phyloP scores from a whole-genome alignment of 2,113 vertebrate genomes.

The Pomatorhinus ruficollis region DNA sequence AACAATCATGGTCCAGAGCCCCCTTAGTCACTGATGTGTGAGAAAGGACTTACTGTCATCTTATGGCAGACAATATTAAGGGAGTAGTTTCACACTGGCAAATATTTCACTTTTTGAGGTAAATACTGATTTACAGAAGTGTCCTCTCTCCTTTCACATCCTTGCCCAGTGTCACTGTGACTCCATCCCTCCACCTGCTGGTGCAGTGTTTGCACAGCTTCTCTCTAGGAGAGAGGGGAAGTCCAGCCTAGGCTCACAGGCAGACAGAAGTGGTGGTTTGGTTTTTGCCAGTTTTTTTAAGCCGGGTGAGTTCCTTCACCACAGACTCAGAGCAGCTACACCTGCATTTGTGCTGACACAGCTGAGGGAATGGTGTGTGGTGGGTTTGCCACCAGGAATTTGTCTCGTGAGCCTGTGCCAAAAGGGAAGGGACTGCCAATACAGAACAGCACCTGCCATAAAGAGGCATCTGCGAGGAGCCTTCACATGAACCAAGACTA shows the following conservation, averaged over 20 bases:
- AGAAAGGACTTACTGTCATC: not conserved
- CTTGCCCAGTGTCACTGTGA: not conserved
- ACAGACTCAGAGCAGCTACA: not conserved
- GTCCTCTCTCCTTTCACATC: not conserved
- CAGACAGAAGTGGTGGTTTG: not conserved
- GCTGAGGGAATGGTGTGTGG: not conserved
- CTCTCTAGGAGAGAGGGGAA: not conserved
- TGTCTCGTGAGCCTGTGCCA: not conserved
- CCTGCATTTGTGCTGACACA: conserved; percentile 3
- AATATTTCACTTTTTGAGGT: not conserved
- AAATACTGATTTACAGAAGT: not conserved
- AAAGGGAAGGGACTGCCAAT: conserved; percentile 1
- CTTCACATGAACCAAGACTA: not conserved
- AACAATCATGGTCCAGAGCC: not conserved
- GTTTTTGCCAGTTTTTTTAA: not conserved
- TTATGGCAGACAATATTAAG: not conserved
- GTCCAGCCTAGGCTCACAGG: not conserved
- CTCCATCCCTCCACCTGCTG: not conserved
- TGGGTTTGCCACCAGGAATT: not conserved
- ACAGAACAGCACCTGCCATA: conserved; percentile 3
- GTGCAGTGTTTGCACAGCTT: not conserved
- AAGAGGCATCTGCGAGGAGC: not conserved
- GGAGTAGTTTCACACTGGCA: not conserved
- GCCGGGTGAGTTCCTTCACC: not conserved
- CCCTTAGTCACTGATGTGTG: not conserved